These are phyloP conservation scores for Erpetoichthys calabaricus DNA, from an alignment of 2,797 vertebrate species.

Conservation along the genomic window DNA sequence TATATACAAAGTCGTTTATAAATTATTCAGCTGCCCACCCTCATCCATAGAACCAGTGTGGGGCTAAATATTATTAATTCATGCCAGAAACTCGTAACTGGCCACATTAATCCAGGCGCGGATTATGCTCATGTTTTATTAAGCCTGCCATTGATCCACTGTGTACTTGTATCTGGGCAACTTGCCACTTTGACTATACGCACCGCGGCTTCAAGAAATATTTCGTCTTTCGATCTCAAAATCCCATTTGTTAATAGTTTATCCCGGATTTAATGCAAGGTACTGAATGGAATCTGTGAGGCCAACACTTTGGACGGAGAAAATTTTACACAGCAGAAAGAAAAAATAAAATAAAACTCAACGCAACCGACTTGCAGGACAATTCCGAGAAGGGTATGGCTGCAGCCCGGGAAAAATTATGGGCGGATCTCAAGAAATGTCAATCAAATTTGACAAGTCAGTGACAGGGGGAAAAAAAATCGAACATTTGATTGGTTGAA, in stretches of 20 bases:
- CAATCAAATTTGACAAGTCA: no score
- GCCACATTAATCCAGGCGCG: background rate
- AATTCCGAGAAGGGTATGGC: no score
- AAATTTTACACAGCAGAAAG: no score
- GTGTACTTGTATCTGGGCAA: background rate
- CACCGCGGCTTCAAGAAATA: background rate
- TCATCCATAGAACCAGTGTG: background rate
- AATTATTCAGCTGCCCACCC: background rate
- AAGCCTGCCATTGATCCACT: background rate
- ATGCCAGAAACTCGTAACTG: background rate
- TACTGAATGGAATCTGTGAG: background rate
- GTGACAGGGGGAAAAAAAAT: no score
- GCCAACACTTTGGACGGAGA: no score
- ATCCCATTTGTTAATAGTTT: background rate
- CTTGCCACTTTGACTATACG: background rate
- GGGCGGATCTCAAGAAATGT: no score
- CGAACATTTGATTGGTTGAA: no score
- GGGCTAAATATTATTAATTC: background rate
- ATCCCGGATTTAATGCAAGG: background rate
- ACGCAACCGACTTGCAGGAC: no score
- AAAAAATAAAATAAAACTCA: no score
- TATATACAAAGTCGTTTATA: background rate
- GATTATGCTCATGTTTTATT: background rate
- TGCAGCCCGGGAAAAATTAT: no score
- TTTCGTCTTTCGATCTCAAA: background rate